Evolutionary conservation across 2,888 invertebrate genomes (phyloP), one percentile per base, ranked within the genome.

Genomic region (Nycteola revayana): DNA sequence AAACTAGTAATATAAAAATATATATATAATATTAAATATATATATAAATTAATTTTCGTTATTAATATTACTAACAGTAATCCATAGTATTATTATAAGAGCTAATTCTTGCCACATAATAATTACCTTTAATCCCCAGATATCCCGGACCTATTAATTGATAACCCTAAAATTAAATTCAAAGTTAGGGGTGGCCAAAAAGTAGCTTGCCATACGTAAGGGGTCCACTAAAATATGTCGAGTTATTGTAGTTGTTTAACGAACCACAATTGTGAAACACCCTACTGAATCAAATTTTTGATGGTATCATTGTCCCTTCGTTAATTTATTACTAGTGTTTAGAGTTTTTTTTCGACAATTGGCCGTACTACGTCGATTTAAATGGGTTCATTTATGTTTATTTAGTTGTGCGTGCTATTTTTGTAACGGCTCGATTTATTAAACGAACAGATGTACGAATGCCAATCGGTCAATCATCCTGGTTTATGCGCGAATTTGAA

Each of bases 191-290:
- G 50, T 51, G 49, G 44, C 51, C 42, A 58, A 53, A 64, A 56
- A 65, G 51, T 58, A 54, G 55, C 51, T 64, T 56, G 60, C 42
- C 48, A 63, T 65, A 55, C 66, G 48, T 63, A 60, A 63, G 75
- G 73, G 62, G 51, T 38, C 61, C 47, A 48, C 59, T 59, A 66
- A 70, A 78, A 71, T 75, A 74, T 75, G 76, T 68, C 63, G 52
- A 45, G 58, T 67, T 61, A 74, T 73, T 66, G 69, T 80, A 64
- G 60, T 64, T 54, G 71, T 74, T 75, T 82, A 86, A 86, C 81
- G 85, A 85, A 84, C 72, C 84, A 60, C 80, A 75, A 81, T 86
- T 86, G 82, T 82, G 70, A 69, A 64, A 67, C 66, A 66, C 79
- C 75, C 83, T 66, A 61, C 66, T 67, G 69, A 76, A 79, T 77